Evolutionary conservation across 2,888 invertebrate genomes (phyloP), one percentile per base, ranked within the genome.

Genomic region (Platycheirus rosarum): DNA sequence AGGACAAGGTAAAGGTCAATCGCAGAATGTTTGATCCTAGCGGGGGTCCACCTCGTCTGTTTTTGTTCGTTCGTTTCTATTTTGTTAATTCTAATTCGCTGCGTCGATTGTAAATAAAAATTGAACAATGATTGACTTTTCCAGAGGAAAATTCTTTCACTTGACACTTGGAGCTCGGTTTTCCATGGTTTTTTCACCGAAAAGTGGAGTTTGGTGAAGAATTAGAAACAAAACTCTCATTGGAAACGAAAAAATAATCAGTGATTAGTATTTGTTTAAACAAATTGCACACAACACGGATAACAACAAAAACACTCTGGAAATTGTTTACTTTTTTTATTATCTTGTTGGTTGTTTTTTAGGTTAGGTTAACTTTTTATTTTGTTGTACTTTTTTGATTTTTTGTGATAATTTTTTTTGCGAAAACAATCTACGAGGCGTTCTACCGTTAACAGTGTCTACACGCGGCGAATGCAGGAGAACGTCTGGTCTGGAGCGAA

Each of bases 401-500:
- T n/a, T n/a, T n/a, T n/a, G n/a, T n/a, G n/a, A n/a, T n/a, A n/a
- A n/a, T n/a, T n/a, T 13, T 2, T 40, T 40, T 26, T 74, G 82
- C 82, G 76, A 77, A 42, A 40, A 82, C 77, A 44, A 82, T 62
- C 49, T 73, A 46, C 82, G 73, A 69, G 66, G 73, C 82, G 73
- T 71, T 76, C 82, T 77, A 82, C 82, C 73, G 71, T 40, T 77
- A 71, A 77, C 71, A 80, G 49, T 82, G 82, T 82, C 82, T 62
- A 82, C 77, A 82, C 82, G 82, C 82, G 77, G 77, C 82, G 82
- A 82, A 82, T 76, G 82, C 82, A 76, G 82, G 82, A 77, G 82
- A 82, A 82, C 82, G 82, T 82, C 82, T 82, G 82, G 82, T 82
- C 82, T 82, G 82, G 82, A 82, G 82, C 82, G 82, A 82, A 57